Conservation (phyloP, 2,113 vertebrate genomes). For the Stegastes partitus region DNA sequence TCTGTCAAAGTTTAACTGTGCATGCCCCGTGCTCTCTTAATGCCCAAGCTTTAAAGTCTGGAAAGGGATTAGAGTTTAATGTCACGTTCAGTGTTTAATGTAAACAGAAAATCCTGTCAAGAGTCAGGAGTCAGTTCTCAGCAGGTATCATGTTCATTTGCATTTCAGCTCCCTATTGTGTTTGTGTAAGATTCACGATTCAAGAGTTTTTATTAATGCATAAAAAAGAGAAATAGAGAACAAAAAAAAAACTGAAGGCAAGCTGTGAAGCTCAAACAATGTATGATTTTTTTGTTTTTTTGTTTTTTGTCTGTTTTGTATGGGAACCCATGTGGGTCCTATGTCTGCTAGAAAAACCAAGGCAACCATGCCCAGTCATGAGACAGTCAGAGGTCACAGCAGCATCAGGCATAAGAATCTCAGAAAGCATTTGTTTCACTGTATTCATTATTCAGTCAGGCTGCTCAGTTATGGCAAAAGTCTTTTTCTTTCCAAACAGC, state of each 20-base stretch:
- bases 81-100: slow-evolving; percentile 36
- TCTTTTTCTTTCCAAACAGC: no score
- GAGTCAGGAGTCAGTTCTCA: neutral
- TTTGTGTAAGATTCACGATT: no score
- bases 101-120: slow-evolving; percentile 50
- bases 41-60: slow-evolving; percentile 50
- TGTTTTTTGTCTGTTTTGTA: slow-evolving; percentile 25
- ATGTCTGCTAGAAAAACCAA: slow-evolving; percentile 1
- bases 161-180: neutral
- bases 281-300: neutral
- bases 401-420: slow-evolving; percentile 16
- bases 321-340: slow-evolving; percentile 3
- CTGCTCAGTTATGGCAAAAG: no score
- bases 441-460: no score
- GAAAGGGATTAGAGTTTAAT: slow-evolving; percentile 52
- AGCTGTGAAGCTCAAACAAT: neutral
- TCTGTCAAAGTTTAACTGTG: slow-evolving; percentile 51
- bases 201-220: no score
- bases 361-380: slow-evolving; percentile 52
- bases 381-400: slow-evolving; percentile 62
- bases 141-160: neutral
- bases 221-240: neutral
- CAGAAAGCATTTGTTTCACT: slow-evolving; percentile 27
- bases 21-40: slow-evolving; percentile 19
- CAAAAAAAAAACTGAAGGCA: no score